Percentiles rank a stretch among this genome's conserved stretches.
Conservation (phyloP, 1,140 invertebrate genomes). For the Stenopsyche tienmushanensis region DNA sequence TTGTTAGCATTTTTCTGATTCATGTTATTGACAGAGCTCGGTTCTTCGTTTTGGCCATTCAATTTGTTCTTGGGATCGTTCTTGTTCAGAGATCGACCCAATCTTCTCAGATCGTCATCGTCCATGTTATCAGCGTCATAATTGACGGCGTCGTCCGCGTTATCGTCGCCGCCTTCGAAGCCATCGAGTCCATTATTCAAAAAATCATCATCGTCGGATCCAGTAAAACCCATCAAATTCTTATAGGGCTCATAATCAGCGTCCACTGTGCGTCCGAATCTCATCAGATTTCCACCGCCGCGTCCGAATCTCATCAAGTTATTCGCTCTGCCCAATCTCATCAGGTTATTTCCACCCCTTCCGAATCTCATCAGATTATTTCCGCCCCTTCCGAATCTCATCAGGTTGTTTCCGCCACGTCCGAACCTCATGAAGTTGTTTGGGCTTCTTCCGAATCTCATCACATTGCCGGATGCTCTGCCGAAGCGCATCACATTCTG, state of each 20-base stretch:
- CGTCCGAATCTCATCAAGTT: conserved; percentile 40
- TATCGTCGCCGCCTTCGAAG: background rate
- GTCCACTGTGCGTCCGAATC: conserved; percentile 36
- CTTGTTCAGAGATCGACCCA: conserved; percentile 32
- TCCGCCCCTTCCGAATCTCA: conserved; percentile 35
- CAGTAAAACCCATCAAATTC: conserved; percentile 29
- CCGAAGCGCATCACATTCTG: conserved; percentile 30
- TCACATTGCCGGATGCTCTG: conserved; percentile 28
- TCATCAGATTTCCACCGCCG: conserved; percentile 33
- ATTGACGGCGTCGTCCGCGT: conserved; percentile 28
- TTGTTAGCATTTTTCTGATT: conserved; percentile 12
- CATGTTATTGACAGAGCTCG: background rate
- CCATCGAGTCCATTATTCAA: conserved; percentile 24
- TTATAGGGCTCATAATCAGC: background rate
- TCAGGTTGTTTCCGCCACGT: conserved; percentile 25
- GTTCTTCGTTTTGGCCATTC: conserved; percentile 1
- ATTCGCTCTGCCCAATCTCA: conserved; percentile 36
- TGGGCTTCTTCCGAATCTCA: conserved; percentile 28
- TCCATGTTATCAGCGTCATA: conserved; percentile 4
- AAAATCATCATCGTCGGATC: conserved; percentile 35
- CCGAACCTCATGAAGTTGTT: conserved; percentile 36
- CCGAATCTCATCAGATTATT: conserved; percentile 39
- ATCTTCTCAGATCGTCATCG: conserved; percentile 22
- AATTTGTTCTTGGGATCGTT: background rate
- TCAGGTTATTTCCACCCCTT: conserved; percentile 27